phyloP scores from a whole-genome alignment of 2,888 invertebrate species.

The Cephonodes hylas region DNA sequence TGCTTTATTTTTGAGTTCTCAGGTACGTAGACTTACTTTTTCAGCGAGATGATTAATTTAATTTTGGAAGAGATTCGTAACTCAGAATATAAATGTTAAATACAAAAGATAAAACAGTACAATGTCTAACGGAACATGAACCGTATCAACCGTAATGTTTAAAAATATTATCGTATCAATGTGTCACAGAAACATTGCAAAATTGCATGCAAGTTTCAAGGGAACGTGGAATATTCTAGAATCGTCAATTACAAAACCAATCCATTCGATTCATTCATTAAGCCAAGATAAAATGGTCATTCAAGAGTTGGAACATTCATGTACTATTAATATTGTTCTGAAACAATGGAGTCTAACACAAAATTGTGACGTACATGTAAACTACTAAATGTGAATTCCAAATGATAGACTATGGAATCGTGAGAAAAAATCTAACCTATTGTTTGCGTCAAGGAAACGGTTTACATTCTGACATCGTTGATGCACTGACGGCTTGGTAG shows the following conservation, averaged over 20 bases:
- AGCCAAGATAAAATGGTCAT: neutral
- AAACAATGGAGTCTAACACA: conserved; percentile 45
- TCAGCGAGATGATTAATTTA: no score
- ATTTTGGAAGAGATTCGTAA: no score
- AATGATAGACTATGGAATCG: conserved; percentile 58
- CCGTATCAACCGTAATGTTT: no score
- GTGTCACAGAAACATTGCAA: no score
- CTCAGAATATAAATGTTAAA: no score
- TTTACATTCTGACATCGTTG: conserved; percentile 21
- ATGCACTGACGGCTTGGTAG: neutral
- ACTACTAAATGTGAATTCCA: conserved; percentile 56
- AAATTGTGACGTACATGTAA: conserved; percentile 35
- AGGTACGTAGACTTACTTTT: no score
- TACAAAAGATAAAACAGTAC: no score
- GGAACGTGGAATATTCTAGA: neutral
- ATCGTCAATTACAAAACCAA: neutral
- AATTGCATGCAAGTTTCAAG: neutral
- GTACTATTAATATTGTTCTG: conserved; percentile 40
- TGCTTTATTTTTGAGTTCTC: no score
- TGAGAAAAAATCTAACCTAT: conserved; percentile 62
- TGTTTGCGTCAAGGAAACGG: conserved; percentile 55
- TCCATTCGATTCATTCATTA: neutral
- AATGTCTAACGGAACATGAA: no score
- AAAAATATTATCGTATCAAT: no score
- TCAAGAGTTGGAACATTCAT: conserved; percentile 28